Evolutionary conservation across 2,797 vertebrate genomes (phyloP).

Genomic region (Tachyglossus aculeatus): DNA sequence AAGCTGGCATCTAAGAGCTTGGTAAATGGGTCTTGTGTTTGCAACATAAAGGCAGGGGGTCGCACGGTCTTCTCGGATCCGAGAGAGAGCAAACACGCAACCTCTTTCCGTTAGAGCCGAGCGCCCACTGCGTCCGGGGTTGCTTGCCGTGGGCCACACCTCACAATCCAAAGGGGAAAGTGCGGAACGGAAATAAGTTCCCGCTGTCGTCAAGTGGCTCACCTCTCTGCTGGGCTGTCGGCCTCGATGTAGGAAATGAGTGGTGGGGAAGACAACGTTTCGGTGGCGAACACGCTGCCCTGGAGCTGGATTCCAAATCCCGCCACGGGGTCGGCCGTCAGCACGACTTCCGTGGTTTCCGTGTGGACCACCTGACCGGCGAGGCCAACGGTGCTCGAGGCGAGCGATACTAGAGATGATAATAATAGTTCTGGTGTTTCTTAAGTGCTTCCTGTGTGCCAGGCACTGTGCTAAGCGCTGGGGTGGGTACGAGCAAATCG

Average conservation of each 20-base stretch:
- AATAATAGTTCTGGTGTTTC: too few species aligned
- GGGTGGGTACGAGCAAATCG: too few species aligned
- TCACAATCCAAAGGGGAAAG: slow-evolving; percentile 33
- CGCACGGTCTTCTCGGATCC: slow-evolving; percentile 50
- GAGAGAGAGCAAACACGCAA: slow-evolving; percentile 59
- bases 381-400: slow-evolving; percentile 94
- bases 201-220: slow-evolving; percentile 46
- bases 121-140: slow-evolving; percentile 42
- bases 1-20: slow-evolving; percentile 38
- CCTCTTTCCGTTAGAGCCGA: slow-evolving; percentile 57
- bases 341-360: slow-evolving; percentile 91
- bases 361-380: slow-evolving; percentile 98
- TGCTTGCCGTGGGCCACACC: slow-evolving; percentile 16
- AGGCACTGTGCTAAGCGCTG: too few species aligned
- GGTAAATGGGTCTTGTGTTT: slow-evolving; percentile 29
- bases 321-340: slow-evolving; percentile 92
- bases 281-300: slow-evolving; percentile 95
- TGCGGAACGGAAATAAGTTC: neutral
- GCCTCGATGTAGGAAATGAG: slow-evolving; percentile 97
- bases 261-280: slow-evolving; percentile 94
- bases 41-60: slow-evolving; percentile 43
- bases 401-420: slow-evolving; percentile 89
- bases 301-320: slow-evolving; percentile 98
- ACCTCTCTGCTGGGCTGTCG: slow-evolving; percentile 96
- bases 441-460: too few species aligned